Base-by-base conservation (phyloP, 2,797 vertebrate genomes). In the Neosilurus mollespiculum region DNA sequence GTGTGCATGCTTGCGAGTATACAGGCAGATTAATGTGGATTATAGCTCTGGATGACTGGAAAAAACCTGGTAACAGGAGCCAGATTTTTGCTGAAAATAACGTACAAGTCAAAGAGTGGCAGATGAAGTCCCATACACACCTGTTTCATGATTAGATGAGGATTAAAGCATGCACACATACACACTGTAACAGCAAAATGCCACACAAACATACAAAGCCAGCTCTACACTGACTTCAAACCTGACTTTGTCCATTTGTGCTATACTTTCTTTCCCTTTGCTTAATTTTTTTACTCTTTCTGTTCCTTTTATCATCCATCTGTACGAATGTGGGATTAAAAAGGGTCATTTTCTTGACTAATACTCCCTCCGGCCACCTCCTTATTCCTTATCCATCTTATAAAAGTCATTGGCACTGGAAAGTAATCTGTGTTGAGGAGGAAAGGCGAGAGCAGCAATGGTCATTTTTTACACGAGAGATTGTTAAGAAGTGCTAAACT, bases 341-440 rank as follows among this genome's bases (percentile, higher is more conserved):
- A 87, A 86, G 80, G 72, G 76, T 83, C 77, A 61, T 83, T 80
- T 88, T 85, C 80, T 80, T 65, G 0, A 78, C 72, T 83, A 86
- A 88, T 78, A 88, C 75, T 81, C 81, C 72, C 10, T 70, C 72
- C 69, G 84, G 78, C 66, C 37, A 62, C 14, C 53, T 64, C 53
- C 65, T 30, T 62, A 37, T 81, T 81, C 78, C 70, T 83, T 81
- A 80, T 64, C 73, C 78, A 80, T 43, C n/a, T 76, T 54, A 72
- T 51, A 80, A 88, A 89, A 91, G 86, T 91, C 84, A 85, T 90
- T 89, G 88, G 80, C 88, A 84, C 67, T 80, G 82, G 84, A 70
- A 56, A 85, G 84, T 83, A 90, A 86, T 85, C 76, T 73, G 65
- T 53, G 22, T 26, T 56, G 43, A 61, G 49, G 49, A n/a, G 73